These are phyloP conservation scores for Drosophila baimaii DNA, from an alignment of 1,140 invertebrate species.

Conservation along the genomic window DNA sequence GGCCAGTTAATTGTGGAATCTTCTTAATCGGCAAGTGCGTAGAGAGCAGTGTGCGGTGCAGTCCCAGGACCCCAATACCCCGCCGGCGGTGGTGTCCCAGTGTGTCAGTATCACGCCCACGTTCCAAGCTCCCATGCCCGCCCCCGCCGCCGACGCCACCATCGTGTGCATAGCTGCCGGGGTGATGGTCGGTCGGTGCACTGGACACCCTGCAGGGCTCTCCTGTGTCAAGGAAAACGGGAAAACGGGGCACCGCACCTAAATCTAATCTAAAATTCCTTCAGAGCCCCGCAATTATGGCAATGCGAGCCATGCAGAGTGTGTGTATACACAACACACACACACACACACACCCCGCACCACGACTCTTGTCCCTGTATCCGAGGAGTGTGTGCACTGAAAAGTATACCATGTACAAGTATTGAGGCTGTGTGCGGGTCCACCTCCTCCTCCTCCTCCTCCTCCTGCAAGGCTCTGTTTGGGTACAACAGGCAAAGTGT, in stretches of 20 bases:
- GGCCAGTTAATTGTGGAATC: conserved; percentile 24
- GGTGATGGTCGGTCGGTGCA: too few species aligned
- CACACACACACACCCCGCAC: background rate
- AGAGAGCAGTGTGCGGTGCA: conserved; percentile 10
- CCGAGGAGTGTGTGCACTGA: conserved; percentile 25
- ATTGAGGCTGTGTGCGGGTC: background rate
- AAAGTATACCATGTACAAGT: conserved; percentile 30
- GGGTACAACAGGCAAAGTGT: conserved; percentile 21
- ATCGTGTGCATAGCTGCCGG: too few species aligned
- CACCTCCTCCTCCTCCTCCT: background rate
- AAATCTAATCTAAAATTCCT: conserved; percentile 51
- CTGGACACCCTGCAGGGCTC: conserved; percentile 6
- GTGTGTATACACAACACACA: conserved; percentile 19
- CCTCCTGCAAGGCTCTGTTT: conserved; percentile 1
- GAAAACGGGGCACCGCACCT: conserved; percentile 31
- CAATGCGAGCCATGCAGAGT: conserved; percentile 17
- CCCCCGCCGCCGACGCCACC: too few species aligned
- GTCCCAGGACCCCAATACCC: background rate
- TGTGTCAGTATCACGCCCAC: conserved; percentile 13
- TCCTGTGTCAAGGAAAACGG: conserved; percentile 3
- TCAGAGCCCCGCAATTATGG: conserved; percentile 35
- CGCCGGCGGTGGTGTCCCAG: conserved; percentile 21
- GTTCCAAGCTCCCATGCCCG: too few species aligned
- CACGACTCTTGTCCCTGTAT: background rate
- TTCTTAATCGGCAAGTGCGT: conserved; percentile 24